These are phyloP conservation scores for Holocentrus rufus DNA, from an alignment of 2,797 vertebrate species.

Conservation along the genomic window DNA sequence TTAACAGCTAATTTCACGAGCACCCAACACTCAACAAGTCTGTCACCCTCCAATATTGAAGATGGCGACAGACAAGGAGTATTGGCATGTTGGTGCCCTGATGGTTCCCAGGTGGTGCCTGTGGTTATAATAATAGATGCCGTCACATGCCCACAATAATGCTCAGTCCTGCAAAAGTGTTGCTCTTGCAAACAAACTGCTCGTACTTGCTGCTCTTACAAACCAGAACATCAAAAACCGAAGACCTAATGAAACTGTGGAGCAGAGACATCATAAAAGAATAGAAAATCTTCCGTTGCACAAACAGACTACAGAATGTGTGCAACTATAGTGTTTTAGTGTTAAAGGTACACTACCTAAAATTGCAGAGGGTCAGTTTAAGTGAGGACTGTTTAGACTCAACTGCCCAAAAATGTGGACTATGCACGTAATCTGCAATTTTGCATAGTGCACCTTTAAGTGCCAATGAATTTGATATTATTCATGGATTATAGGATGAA, in stretches of 20 bases:
- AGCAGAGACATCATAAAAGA: not conserved
- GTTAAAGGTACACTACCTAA: no score
- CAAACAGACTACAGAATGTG: not conserved
- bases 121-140: constrained; percentile 49
- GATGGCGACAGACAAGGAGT: constrained; percentile 69
- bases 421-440: no score
- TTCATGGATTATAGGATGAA: not conserved
- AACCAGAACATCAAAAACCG: not conserved
- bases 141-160: not conserved
- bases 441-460: no score
- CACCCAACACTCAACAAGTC: constrained; percentile 67
- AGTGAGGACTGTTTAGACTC: no score
- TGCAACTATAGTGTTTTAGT: not conserved
- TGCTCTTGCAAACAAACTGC: constrained; percentile 14
- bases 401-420: no score
- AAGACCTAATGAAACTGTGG: not conserved
- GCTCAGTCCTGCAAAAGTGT: constrained; percentile 44
- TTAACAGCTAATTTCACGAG: constrained; percentile 73
- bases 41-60: constrained; percentile 73
- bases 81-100: constrained; percentile 63
- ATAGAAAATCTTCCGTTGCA: not conserved
- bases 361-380: no score
- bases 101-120: constrained; percentile 72
- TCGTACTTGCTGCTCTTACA: not conserved
- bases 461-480: not conserved